phyloP scores from a whole-genome alignment of 2,113 vertebrate species.

The Cyphomyrus discorhynchus region DNA sequence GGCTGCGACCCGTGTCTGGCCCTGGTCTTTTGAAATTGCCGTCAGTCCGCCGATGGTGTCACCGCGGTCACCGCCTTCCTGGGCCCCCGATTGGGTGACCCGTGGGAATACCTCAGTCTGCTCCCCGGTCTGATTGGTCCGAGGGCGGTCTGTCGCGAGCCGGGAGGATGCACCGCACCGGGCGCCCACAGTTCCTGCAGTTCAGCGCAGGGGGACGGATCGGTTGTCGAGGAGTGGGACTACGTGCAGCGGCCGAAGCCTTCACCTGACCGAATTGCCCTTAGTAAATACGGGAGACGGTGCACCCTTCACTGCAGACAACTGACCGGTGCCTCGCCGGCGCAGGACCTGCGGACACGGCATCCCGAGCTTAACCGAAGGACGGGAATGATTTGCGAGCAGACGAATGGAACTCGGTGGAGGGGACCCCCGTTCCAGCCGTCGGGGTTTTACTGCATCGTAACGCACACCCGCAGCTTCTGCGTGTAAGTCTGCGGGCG shows the following conservation, averaged over 20 bases:
- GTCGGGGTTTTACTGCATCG: not conserved
- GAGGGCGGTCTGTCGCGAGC: not conserved
- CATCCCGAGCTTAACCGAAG: not conserved
- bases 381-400: not conserved
- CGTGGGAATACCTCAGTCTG: slow-evolving; percentile 13
- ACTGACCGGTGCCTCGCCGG: not conserved
- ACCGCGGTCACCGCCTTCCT: slow-evolving; percentile 27
- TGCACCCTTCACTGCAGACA: not conserved
- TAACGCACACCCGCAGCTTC: not conserved
- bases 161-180: slow-evolving; percentile 2
- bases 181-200: slow-evolving; percentile 15
- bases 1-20: not conserved
- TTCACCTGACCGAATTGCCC: not conserved
- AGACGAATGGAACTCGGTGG: not conserved
- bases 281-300: not conserved
- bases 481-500: not conserved
- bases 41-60: slow-evolving; percentile 31
- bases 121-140: slow-evolving; percentile 9
- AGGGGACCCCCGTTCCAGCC: not conserved
- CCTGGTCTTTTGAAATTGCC: slow-evolving; percentile 16
- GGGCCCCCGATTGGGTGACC: slow-evolving; percentile 14
- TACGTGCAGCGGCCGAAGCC: not conserved
- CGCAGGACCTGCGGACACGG: not conserved
- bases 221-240: not conserved
- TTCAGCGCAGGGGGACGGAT: not conserved